Evolutionary conservation across 2,888 invertebrate genomes (phyloP).

Genomic region (Creontiades dilutus): DNA sequence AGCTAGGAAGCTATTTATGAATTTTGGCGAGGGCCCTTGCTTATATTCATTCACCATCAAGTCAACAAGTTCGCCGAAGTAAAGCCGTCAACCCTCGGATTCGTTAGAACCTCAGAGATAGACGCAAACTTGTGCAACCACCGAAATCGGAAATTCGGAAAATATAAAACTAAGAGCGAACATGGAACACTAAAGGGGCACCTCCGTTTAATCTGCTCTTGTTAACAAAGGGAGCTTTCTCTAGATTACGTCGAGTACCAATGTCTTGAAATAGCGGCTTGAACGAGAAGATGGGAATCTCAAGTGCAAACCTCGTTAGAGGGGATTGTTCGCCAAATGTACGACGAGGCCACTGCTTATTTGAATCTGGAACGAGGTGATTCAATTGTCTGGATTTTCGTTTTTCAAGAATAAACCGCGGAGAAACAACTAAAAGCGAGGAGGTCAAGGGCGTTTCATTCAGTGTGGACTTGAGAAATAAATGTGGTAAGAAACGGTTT

Average conservation of each 20-base stretch:
- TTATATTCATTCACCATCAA: not conserved
- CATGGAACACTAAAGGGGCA: not conserved
- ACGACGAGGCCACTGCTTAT: conserved; percentile 7
- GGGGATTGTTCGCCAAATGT: conserved; percentile 7
- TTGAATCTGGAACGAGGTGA: conserved; percentile 32
- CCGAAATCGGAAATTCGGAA: too few species aligned
- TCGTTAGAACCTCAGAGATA: not conserved
- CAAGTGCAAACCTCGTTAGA: conserved; percentile 11
- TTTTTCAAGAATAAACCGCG: not conserved
- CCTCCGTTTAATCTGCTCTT: too few species aligned
- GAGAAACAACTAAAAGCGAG: not conserved
- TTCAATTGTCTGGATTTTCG: not conserved
- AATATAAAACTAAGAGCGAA: not conserved
- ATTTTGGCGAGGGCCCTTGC: not conserved
- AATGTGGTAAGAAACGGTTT: too few species aligned
- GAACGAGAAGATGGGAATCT: not conserved
- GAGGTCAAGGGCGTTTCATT: not conserved
- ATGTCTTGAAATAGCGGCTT: not conserved
- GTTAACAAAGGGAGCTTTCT: too few species aligned
- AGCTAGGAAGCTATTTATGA: not conserved
- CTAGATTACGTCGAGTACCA: not conserved
- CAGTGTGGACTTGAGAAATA: too few species aligned
- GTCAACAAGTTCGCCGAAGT: not conserved
- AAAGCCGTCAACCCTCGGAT: not conserved
- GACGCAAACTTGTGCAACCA: not conserved